Evolutionary conservation across 1,140 invertebrate genomes (phyloP), one percentile per base, ranked within the genome.

Genomic region (Periplaneta americana): DNA sequence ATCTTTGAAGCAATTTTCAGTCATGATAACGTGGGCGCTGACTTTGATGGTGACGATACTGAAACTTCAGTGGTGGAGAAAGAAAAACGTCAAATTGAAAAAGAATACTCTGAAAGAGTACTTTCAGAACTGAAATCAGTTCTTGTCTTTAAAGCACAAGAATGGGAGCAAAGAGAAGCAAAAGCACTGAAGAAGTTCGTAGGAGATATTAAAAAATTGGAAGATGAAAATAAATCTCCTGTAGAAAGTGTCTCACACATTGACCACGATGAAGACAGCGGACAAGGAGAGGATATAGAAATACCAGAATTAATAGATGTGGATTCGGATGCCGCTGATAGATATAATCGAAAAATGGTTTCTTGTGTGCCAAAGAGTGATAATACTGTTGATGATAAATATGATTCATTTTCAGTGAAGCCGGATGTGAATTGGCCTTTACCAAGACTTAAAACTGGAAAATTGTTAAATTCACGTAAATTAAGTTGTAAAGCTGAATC

Each of bases 1-100:
- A 34, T 78, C 37, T 78, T 78, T 78, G 76, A 78, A 78, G 76
- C 76, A 28, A n/a, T 78, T 15, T 36, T 78, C 34, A 78, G n/a
- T 78, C 48, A 66, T 66, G n/a, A 28, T 66, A 66, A 66, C 48
- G 5, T 28, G 22, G 22, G 22, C 48, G 6, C n/a, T 66, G 48
- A 11, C 13, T 13, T 5, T 66, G 75, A 76, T 13, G 75, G 34
- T 76, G 34, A 34, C 17, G 76, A 39, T 36, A 18, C 5, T 78
- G 31, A 34, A 33, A 15, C 5, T 36, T 31, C 2, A 5, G n/a
- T 36, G 13, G 35, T 2, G n/a, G 34, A 36, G 8, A 22, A 31
- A 22, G 28, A 34, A n/a, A 36, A 37, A 78, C 15, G 34, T 33
- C 76, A 37, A 22, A 37, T 39, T 17, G 22, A 37, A 36, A 78